Evolutionary conservation across 2,888 invertebrate species (phyloP), one percentile per base, ranked within the genome.

Genomic region (Torymus tubicola): DNA sequence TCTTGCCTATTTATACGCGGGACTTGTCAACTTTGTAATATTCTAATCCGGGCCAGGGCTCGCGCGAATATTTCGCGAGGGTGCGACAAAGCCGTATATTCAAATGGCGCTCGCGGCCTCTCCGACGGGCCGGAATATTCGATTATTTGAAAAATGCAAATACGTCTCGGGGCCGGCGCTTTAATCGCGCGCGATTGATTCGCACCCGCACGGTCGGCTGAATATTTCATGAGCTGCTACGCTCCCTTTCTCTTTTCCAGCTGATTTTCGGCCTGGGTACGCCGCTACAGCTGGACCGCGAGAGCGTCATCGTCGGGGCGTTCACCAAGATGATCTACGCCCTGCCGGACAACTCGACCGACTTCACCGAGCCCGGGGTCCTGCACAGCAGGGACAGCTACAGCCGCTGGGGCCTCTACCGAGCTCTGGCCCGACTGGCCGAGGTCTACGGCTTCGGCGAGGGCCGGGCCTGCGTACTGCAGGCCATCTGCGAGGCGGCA

Each of bases 401-500:
- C 42, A 90, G 86, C 74, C 87, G 90, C 87, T 95, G 95, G 95
- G 93, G 93, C 85, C 92, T 95, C 82, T 95, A 95, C 88, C 93
- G 93, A 88, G 91, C 93, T 57, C 87, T 95, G 21, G 93, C 94
- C 83, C 92, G 92, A 67, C 93, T 93, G 89, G 92, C 92, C 55
- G 92, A 93, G 68, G 42, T 88, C 70, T 89, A 88, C 74, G 90
- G 88, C 60, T 86, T 89, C 57, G 88, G 87, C 2, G 86, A 81
- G n/a, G 89, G 90, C 10, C 93, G 94, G 81, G 93, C 93, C 16
- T 96, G 96, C 90, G 87, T 96, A 85, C 91, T 96, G 80, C 93
- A 95, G 85, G 93, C 94, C 84, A 95, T 96, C 88, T 96, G 96
- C 88, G 96, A 96, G 88, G 93, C 94, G 5, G 94, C 96, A 0